These are phyloP conservation scores for Porites rus DNA, from an alignment of 92 coral and sea anemone species.

Conservation along the genomic window DNA sequence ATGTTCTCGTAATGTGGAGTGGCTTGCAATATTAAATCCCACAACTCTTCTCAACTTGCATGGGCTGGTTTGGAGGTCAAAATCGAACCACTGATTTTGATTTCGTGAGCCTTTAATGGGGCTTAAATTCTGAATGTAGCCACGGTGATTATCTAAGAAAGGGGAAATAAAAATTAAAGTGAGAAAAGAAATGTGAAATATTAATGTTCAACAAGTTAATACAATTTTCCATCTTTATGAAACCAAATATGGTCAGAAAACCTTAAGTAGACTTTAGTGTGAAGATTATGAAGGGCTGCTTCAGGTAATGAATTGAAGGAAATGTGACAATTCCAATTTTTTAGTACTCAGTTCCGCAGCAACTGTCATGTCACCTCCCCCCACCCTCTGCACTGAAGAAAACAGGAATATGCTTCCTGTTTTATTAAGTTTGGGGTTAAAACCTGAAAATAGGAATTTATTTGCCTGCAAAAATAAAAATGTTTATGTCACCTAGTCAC, in stretches of 20 bases:
- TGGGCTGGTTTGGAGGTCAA: too few species aligned
- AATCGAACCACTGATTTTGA: constrained; percentile 60
- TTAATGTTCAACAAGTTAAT: constrained; percentile 6
- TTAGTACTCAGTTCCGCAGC: too few species aligned
- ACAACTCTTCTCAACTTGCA: constrained; percentile 38
- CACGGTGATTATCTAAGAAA: constrained; percentile 53
- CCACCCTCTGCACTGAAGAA: neutral
- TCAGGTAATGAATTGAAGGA: neutral
- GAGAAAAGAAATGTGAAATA: constrained; percentile 18
- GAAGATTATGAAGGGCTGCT: constrained; percentile 4
- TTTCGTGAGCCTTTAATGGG: constrained; percentile 62
- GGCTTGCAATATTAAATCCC: constrained; percentile 60
- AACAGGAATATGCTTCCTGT: constrained; percentile 27
- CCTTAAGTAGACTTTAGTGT: neutral
- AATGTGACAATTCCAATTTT: too few species aligned
- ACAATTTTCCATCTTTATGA: constrained; percentile 11
- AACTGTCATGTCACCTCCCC: neutral
- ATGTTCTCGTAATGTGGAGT: constrained; percentile 44
- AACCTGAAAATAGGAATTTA: neutral
- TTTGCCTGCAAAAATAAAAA: too few species aligned
- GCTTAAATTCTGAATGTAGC: constrained; percentile 52
- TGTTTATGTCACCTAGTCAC: too few species aligned
- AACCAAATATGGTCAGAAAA: constrained; percentile 3
- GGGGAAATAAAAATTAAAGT: constrained; percentile 41
- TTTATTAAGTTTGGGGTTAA: neutral